Evolutionary conservation across 2,888 invertebrate genomes (phyloP).

Genomic region (Dendrolimus pini): DNA sequence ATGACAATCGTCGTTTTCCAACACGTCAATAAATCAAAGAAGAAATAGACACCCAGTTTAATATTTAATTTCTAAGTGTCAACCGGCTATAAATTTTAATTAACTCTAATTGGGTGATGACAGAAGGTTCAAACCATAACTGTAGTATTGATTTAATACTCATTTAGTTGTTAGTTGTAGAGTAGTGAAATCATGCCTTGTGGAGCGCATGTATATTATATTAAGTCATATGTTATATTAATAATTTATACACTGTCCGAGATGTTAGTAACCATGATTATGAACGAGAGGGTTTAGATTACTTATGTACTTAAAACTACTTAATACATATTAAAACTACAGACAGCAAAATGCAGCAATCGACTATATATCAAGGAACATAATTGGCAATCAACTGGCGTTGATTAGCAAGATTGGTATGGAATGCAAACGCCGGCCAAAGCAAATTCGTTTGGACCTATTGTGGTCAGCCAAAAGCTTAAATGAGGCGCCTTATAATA

Average conservation of each 20-base stretch:
- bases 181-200: not conserved
- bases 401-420: conserved; percentile 41
- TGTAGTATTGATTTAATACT: conserved; percentile 18
- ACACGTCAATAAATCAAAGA: conserved; percentile 47
- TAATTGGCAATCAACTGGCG: conserved; percentile 59
- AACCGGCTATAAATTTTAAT: conserved; percentile 51
- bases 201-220: conserved; percentile 7
- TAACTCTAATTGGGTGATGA: conserved; percentile 47
- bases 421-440: conserved; percentile 21
- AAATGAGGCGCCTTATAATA: conserved; percentile 34
- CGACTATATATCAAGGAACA: conserved; percentile 47
- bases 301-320: too few relatives aligned
- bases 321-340: not conserved
- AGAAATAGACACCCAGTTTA: conserved; percentile 15
- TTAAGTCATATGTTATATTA: too few relatives aligned
- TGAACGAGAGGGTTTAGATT: too few relatives aligned
- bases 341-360: conserved; percentile 42
- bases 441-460: conserved; percentile 15
- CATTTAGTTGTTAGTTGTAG: not conserved
- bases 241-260: too few relatives aligned
- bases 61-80: not conserved
- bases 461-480: conserved; percentile 8
- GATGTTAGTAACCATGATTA: too few relatives aligned
- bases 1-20: conserved; percentile 3
- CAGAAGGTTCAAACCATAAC: conserved; percentile 15